Evolutionary conservation across 2,797 vertebrate species (phyloP).

Genomic region (Cyprinodon diabolis): DNA sequence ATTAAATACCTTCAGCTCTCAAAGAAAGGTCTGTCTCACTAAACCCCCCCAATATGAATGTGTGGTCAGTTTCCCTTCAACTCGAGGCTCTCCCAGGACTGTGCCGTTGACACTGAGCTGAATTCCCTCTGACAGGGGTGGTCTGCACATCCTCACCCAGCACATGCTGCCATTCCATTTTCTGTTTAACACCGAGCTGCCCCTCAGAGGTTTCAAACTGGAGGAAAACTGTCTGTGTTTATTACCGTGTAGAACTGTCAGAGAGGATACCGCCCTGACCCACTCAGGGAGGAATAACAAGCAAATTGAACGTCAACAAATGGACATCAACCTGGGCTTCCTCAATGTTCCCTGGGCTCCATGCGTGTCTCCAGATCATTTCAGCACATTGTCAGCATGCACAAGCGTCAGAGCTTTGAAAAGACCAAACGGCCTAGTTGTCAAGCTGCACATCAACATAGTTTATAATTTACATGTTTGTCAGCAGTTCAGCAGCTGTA

Average conservation of each 20-base stretch:
- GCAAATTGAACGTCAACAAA: slow-evolving; percentile 67
- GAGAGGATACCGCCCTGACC: slow-evolving; percentile 44
- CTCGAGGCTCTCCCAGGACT: slow-evolving; percentile 34
- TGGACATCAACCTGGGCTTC: slow-evolving; percentile 31
- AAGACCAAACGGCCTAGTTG: slow-evolving; percentile 14
- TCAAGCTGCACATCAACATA: slow-evolving; percentile 2
- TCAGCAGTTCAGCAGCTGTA: neutral
- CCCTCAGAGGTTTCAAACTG: slow-evolving; percentile 37
- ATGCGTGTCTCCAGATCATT: slow-evolving; percentile 12
- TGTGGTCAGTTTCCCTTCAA: slow-evolving; percentile 53
- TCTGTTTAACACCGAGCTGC: slow-evolving; percentile 44
- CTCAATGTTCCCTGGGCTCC: neutral
- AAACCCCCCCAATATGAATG: slow-evolving; percentile 1
- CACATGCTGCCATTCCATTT: slow-evolving; percentile 57
- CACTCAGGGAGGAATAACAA: slow-evolving; percentile 67
- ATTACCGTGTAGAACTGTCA: slow-evolving; percentile 47
- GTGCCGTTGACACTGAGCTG: slow-evolving; percentile 46
- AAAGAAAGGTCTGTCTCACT: slow-evolving; percentile 56
- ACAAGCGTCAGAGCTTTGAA: slow-evolving; percentile 10
- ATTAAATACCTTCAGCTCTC: slow-evolving; percentile 43
- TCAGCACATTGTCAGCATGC: slow-evolving; percentile 17
- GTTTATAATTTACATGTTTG: neutral
- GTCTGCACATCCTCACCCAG: slow-evolving; percentile 43
- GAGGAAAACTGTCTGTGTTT: slow-evolving; percentile 56
- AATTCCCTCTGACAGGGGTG: slow-evolving; percentile 57